phyloP scores from a whole-genome alignment of 2,888 invertebrate genomes.

The Luperina nickerlii region DNA sequence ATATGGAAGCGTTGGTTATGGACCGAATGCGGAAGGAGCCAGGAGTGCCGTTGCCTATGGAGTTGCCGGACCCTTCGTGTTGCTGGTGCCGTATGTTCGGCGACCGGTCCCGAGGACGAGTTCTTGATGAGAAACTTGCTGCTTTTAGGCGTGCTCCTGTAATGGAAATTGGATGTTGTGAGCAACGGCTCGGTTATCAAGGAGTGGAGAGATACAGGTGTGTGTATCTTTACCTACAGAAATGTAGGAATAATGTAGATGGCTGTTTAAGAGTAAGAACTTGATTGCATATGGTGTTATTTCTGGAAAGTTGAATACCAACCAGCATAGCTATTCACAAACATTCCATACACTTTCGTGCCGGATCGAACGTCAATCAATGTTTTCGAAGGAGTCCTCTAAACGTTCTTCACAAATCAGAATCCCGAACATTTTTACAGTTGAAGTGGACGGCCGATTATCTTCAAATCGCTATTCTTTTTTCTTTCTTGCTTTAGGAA shows the following conservation, averaged over 20 bases:
- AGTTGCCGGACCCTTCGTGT: conserved; percentile 70
- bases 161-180: conserved; percentile 9
- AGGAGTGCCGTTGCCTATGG: conserved; percentile 76
- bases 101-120: conserved; percentile 79
- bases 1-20: conserved; percentile 84
- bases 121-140: conserved; percentile 83
- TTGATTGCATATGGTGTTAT: neutral
- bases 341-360: neutral
- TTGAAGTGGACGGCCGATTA: neutral
- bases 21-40: conserved; percentile 82
- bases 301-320: neutral
- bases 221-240: neutral
- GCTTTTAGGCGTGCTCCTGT: conserved; percentile 81
- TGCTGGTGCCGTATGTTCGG: conserved; percentile 77
- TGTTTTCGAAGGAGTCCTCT: neutral
- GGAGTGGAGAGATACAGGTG: too few species aligned
- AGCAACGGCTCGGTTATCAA: neutral
- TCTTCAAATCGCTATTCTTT: neutral
- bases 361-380: neutral
- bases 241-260: neutral
- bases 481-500: neutral
- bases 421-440: neutral
- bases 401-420: neutral
- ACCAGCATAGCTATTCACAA: neutral
- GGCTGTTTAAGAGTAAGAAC: neutral